Conservation (phyloP, 2,888 invertebrate genomes). For the Agrochola lota region DNA sequence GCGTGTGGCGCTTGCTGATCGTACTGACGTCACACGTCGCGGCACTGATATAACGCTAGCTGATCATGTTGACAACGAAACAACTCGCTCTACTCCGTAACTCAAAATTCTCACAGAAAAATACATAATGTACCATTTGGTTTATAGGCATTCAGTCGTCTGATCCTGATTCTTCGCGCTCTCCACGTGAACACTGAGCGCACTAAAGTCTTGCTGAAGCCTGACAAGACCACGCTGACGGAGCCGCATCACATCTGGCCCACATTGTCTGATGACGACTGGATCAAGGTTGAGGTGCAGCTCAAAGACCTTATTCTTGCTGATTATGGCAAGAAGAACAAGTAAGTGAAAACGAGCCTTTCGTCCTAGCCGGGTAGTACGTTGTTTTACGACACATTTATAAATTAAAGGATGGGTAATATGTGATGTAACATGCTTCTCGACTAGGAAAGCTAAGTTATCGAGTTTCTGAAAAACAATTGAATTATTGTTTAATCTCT, state of each 20-base stretch:
- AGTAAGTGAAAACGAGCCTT: conserved; percentile 86
- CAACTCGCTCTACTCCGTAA: too few relatives aligned
- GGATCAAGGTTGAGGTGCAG: conserved; percentile 99
- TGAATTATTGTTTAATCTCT: background rate
- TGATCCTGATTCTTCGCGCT: conserved; percentile 98
- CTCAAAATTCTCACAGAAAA: too few relatives aligned
- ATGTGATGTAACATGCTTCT: background rate
- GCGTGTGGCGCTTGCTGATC: conserved; percentile 73
- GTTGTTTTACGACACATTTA: background rate
- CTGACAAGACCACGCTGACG: conserved; percentile 99
- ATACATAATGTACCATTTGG: background rate
- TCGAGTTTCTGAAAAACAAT: background rate
- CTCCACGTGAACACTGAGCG: conserved; percentile 99
- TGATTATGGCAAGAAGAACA: conserved; percentile 99
- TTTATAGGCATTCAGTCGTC: conserved; percentile 96
- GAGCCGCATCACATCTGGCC: conserved; percentile 99
- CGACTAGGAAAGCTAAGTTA: background rate
- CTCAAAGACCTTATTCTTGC: conserved; percentile 99
- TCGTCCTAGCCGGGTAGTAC: background rate
- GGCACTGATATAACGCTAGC: conserved; percentile 82
- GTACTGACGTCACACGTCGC: conserved; percentile 65
- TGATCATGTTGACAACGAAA: conserved; percentile 72
- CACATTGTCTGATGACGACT: conserved; percentile 98
- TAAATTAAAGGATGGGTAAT: background rate
- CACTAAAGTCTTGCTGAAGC: conserved; percentile 99